Percentiles rank a stretch among this genome's conserved stretches.
These are phyloP conservation scores for Campopleginae sp. DNA, from an alignment of 2,888 invertebrate species.

Conservation along the genomic window DNA sequence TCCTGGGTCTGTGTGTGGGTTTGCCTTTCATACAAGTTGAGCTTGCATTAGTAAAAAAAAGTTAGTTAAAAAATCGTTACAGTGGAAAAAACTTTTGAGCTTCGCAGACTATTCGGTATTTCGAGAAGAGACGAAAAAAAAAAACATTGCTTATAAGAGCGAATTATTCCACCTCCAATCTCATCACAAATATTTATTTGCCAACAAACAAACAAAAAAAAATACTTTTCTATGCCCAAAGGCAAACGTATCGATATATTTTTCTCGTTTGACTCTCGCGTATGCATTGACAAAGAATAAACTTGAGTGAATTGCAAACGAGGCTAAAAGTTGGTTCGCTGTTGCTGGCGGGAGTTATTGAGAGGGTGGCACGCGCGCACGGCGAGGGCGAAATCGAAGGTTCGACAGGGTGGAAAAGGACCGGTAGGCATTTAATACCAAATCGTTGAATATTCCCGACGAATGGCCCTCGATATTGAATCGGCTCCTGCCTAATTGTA, in stretches of 20 bases:
- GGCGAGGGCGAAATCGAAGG: conserved; percentile 57
- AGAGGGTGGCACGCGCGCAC: conserved; percentile 23
- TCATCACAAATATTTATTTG: not conserved
- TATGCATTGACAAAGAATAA: conserved; percentile 41
- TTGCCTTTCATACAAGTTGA: conserved; percentile 32
- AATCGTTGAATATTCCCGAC: conserved; percentile 81
- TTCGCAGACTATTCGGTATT: not conserved
- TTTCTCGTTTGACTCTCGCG: conserved; percentile 22
- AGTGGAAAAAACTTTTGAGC: not conserved
- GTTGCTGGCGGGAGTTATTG: conserved; percentile 50
- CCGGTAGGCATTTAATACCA: conserved; percentile 81
- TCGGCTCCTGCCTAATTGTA: conserved; percentile 83
- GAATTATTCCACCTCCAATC: not conserved
- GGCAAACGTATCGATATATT: not conserved
- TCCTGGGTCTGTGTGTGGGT: conserved; percentile 64
- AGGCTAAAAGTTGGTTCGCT: conserved; percentile 48
- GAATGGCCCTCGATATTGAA: conserved; percentile 83
- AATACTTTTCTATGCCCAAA: not conserved
- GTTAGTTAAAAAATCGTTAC: conserved; percentile 1
- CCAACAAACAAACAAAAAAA: conserved; percentile 14
- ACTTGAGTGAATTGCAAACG: conserved; percentile 61
- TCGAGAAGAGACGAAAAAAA: not conserved
- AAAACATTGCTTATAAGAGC: not conserved
- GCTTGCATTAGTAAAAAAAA: conserved; percentile 6
- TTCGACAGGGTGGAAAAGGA: conserved; percentile 77